Conservation (phyloP, 2,888 invertebrate genomes). For the Parthenolecanium corni region DNA sequence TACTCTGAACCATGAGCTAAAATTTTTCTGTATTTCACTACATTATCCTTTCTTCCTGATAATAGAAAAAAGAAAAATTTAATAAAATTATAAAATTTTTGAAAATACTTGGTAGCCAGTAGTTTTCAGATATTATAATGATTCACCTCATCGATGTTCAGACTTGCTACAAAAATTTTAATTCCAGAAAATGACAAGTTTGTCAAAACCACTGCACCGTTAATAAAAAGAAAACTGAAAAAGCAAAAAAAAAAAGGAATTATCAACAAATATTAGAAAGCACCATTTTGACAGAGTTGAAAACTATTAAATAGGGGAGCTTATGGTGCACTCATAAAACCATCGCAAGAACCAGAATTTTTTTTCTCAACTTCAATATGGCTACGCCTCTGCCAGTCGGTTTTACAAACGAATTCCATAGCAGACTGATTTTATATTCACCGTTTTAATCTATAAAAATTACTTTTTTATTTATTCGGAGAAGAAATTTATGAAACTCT, state of each 20-base stretch:
- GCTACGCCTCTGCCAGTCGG: conserved; percentile 18
- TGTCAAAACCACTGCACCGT: too few relatives aligned
- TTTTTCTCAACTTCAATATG: conserved; percentile 1
- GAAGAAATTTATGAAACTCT: conserved; percentile 3
- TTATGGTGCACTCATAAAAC: conserved; percentile 17
- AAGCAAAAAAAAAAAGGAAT: neutral
- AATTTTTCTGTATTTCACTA: too few relatives aligned
- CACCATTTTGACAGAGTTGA: conserved; percentile 16
- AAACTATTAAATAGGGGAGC: conserved; percentile 15
- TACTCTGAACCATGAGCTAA: too few relatives aligned
- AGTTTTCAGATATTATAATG: too few relatives aligned
- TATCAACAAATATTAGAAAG: neutral
- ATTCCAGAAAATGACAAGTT: too few relatives aligned
- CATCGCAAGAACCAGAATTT: conserved; percentile 13
- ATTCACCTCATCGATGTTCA: too few relatives aligned
- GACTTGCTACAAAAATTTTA: too few relatives aligned
- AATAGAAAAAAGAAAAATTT: too few relatives aligned
- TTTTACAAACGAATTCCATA: conserved; percentile 15
- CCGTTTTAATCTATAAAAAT: conserved; percentile 19
- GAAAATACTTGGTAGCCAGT: too few relatives aligned
- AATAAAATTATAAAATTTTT: too few relatives aligned
- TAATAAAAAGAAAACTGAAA: too few relatives aligned
- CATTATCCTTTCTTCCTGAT: too few relatives aligned
- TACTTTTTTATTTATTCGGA: conserved; percentile 15
- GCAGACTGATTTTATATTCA: conserved; percentile 17